phyloP scores from a whole-genome alignment of 2,113 vertebrate genomes.

The Pelecanus crispus region DNA sequence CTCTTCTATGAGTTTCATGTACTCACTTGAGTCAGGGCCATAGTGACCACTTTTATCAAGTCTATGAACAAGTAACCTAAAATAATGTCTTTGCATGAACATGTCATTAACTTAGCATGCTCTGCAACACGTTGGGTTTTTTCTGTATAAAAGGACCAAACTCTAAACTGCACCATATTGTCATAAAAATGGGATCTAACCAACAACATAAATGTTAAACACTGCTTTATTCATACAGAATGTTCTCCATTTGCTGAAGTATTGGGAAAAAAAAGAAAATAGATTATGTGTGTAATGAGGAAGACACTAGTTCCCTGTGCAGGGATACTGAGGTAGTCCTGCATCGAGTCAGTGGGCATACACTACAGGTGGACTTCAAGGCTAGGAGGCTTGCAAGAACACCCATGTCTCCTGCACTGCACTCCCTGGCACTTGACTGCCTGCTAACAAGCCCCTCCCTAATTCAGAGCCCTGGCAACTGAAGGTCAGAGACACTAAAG shows the following conservation, averaged over 20 bases:
- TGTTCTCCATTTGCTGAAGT: neutral
- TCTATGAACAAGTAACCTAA: neutral
- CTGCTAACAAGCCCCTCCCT: neutral
- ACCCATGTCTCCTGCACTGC: neutral
- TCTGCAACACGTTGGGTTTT: neutral
- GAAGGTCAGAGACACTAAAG: neutral
- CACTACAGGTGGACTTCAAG: neutral
- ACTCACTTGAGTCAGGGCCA: neutral
- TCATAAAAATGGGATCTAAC: neutral
- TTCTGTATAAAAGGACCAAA: neutral
- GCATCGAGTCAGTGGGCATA: neutral
- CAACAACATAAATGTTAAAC: neutral
- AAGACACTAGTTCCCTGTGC: neutral
- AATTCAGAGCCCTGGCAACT: neutral
- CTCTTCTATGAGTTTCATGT: neutral
- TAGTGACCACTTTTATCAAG: neutral
- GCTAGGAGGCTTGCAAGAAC: neutral
- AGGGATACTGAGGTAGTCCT: neutral
- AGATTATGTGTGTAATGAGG: neutral
- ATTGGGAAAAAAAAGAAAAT: accelerated
- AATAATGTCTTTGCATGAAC: neutral
- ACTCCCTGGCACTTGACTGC: neutral
- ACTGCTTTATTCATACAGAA: neutral
- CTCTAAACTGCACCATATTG: neutral
- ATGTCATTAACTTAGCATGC: neutral